Base-by-base conservation (phyloP, 2,888 invertebrate species). In the Eueremaeus valkanovi region DNA sequence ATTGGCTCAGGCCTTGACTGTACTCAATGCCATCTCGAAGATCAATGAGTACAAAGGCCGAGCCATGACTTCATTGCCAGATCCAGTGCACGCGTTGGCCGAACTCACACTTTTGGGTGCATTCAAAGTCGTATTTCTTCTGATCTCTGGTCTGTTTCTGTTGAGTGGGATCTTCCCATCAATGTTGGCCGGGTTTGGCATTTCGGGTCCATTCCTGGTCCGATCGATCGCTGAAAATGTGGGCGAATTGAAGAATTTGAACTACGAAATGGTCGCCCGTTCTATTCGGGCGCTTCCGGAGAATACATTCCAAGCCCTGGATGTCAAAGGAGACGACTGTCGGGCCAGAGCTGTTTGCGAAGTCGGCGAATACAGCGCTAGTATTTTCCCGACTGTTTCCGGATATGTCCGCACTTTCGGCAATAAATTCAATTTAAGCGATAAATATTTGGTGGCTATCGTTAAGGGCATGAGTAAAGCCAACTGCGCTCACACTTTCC, bases 321-420 rank as follows among this genome's bases (percentile, higher is more conserved):
- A 76, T 24, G 61, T 76, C n/a, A 36, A 49, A n/a, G 75, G 63
- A 58, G 51, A 49, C 1, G 75, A 63, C 16, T 76, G 76, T 36
- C 40, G 63, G 33, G 27, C 49, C 0, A 18, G 76, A 29, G 76
- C 76, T 18, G 72, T 76, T 18, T 76, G 76, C 29, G 76, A 76
- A 42, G 18, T 76, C 31, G 76, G 76, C 18, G 13, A 72, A 55
- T 45, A 31, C 21, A 29, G 75, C 0, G 21, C 42, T 0, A 51
- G 16, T 13, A 6, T 33, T 16, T 63, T 72, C 24, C 76, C 76
- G 9, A 33, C 40, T 9, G 58, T 55, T 3, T 40, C 74, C 18
- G 49, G 31, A 1, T 49, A 45, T 40, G 68, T 45, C 70, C 27
- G 58, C 5, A 45, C n/a, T 6, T 40, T 58, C 58, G 31, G 61